Evolutionary conservation across 2,888 invertebrate species (phyloP), one percentile per base, ranked within the genome.

Genomic region (Hipparchia sbordonii): DNA sequence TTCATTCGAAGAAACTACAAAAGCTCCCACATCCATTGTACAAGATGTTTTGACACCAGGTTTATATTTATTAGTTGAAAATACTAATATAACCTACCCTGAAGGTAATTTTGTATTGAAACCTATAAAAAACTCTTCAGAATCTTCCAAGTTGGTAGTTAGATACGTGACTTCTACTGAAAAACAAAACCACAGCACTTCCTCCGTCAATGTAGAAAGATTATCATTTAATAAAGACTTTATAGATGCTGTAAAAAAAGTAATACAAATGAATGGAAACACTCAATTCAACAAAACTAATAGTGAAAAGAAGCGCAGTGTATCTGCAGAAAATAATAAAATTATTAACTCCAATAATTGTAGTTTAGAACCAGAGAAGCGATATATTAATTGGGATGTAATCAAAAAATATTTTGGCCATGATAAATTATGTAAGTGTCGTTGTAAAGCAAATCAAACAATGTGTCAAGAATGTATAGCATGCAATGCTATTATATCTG

Each of bases 381-480:
- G 85, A 62, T 77, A 77, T 54, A 77, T 86, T 33, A 81, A 84
- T 72, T 89, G 87, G 88, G 81, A 85, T 0, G 73, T 76, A 2
- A 68, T 92, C 0, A 89, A 84, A 72, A 82, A 82, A 33, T 84
- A 80, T 72, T 89, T 92, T 65, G 86, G 87, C 2, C 82, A 87
- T 33, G 87, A 90, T 1, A 84, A 86, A 80, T 85, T 86, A 33
- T 90, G 90, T 65, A 79, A 78, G 48, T 92, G 92, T 74, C 86
- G 84, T 73, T 91, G 90, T 68, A 85, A 79, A 76, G 80, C 80
- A 0, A 87, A 91, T 62, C 80, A 80, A 70, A 84, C 88, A 0
- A 86, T 93, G 87, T 92, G 92, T 59, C 82, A 78, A 63, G 84
- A 85, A 2, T 93, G 92, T 74, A 88, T 88, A 1, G 90, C 90